Evolutionary conservation across 2,888 invertebrate genomes (phyloP).

Genomic region (Biston betularia): DNA sequence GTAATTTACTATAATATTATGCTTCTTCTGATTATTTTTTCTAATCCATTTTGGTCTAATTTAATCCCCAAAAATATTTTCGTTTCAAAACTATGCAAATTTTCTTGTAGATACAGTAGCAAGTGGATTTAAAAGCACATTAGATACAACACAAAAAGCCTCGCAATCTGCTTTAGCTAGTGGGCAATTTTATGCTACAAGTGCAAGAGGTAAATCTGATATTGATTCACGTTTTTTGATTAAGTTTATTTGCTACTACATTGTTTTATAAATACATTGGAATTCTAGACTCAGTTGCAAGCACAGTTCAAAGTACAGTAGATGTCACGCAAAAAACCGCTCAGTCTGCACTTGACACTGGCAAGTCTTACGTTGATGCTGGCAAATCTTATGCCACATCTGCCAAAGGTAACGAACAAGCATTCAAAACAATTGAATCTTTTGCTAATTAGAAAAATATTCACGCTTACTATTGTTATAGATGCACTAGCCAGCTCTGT

Average conservation of each 20-base stretch:
- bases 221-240: not conserved
- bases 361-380: constrained; percentile 59
- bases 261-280: not conserved
- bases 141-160: constrained; percentile 60
- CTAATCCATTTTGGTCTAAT: not conserved
- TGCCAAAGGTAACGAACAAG: constrained; percentile 55
- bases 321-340: constrained; percentile 62
- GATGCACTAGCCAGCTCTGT: constrained; percentile 64
- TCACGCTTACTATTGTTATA: constrained; percentile 52
- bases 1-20: constrained; percentile 50
- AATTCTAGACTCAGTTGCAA: constrained; percentile 68
- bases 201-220: constrained; percentile 56
- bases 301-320: constrained; percentile 58
- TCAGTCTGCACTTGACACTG: constrained; percentile 60
- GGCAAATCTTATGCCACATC: constrained; percentile 56
- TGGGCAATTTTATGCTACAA: constrained; percentile 56
- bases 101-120: constrained; percentile 44
- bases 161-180: constrained; percentile 57
- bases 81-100: not conserved
- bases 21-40: not conserved
- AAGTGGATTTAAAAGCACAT: constrained; percentile 53
- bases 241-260: not conserved
- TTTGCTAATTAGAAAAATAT: not conserved
- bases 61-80: not conserved
- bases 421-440: not conserved